These are phyloP conservation scores for Drosophila greeni DNA, from an alignment of 2,888 invertebrate genomes.

Conservation along the genomic window DNA sequence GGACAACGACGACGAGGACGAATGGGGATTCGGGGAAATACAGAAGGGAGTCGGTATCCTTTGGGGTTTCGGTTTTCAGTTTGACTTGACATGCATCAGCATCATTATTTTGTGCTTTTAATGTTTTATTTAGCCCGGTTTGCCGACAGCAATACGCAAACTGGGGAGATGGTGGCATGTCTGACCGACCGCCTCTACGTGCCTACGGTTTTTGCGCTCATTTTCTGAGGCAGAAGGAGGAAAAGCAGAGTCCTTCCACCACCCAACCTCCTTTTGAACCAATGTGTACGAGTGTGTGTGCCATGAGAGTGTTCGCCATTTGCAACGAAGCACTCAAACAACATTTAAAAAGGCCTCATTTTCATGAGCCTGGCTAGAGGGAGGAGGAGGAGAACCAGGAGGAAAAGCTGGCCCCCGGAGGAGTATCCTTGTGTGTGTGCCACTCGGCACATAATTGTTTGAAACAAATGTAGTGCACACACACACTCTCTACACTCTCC, in stretches of 20 bases:
- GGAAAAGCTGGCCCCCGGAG: slow-evolving; percentile 2
- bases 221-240: slow-evolving; percentile 21
- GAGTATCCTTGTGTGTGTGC: slow-evolving; percentile 22
- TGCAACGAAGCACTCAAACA: slow-evolving; percentile 68
- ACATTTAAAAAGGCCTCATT: slow-evolving; percentile 70
- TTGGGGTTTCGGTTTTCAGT: slow-evolving; percentile 68
- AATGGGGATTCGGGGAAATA: too few relatives aligned
- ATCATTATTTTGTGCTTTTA: slow-evolving; percentile 71
- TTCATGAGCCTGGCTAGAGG: slow-evolving; percentile 52
- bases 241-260: not conserved
- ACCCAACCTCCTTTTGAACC: not conserved
- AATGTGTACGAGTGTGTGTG: slow-evolving; percentile 24
- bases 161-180: slow-evolving; percentile 34
- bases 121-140: slow-evolving; percentile 67
- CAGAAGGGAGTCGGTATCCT: slow-evolving; percentile 25
- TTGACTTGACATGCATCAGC: slow-evolving; percentile 71
- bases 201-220: slow-evolving; percentile 61
- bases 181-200: slow-evolving; percentile 52
- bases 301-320: slow-evolving; percentile 46
- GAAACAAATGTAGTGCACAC: slow-evolving; percentile 67
- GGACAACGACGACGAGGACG: too few relatives aligned
- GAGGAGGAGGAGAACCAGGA: slow-evolving; percentile 1
- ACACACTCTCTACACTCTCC: slow-evolving; percentile 24
- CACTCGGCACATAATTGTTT: slow-evolving; percentile 69
- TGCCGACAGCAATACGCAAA: slow-evolving; percentile 62